These are phyloP conservation scores for Rotaria magnacalcarata DNA, from an alignment of 2,888 invertebrate genomes.

Conservation along the genomic window DNA sequence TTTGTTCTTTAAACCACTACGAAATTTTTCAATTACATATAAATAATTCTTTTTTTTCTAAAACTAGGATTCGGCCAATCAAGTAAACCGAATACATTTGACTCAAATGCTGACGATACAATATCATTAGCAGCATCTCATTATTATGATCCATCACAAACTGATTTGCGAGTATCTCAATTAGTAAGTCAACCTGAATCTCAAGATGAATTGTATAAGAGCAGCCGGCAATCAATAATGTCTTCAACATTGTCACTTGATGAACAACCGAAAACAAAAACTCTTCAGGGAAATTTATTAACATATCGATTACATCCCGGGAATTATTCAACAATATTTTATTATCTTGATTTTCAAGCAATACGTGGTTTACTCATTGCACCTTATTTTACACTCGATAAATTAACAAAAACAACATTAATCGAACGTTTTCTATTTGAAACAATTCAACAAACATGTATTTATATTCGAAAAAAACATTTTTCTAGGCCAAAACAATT, in stretches of 20 bases:
- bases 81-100: neutral
- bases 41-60: no score
- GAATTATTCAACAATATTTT: conserved; percentile 1
- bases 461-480: conserved; percentile 25
- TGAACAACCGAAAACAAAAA: neutral
- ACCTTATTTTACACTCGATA: conserved; percentile 27
- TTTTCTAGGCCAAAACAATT: neutral
- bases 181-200: conserved; percentile 12
- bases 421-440: neutral
- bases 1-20: no score
- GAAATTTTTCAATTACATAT: no score
- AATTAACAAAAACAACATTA: neutral
- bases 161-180: neutral
- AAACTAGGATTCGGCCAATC: neutral
- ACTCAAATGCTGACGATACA: neutral
- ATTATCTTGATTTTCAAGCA: conserved; percentile 31
- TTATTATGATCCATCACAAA: neutral
- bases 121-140: neutral
- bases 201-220: conserved; percentile 33
- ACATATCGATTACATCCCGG: conserved; percentile 25
- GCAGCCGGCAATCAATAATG: neutral
- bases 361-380: conserved; percentile 12
- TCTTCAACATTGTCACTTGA: conserved; percentile 27
- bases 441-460: conserved; percentile 22
- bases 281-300: neutral